phyloP scores from a whole-genome alignment of 2,888 invertebrate genomes.

The Gymnoscelis rufifasciata region DNA sequence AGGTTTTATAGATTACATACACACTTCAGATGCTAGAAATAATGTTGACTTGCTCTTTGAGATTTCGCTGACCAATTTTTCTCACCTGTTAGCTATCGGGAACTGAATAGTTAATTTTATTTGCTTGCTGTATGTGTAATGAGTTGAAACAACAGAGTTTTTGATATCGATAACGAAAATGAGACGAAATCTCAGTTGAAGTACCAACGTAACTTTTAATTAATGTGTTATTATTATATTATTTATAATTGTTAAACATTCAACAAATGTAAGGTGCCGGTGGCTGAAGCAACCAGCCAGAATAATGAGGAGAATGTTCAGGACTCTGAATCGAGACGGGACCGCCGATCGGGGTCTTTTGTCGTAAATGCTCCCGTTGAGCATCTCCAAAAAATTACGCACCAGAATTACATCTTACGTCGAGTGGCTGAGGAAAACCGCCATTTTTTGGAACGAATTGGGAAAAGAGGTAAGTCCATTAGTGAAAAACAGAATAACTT shows the following conservation, averaged over 20 bases:
- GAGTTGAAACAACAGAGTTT: no score
- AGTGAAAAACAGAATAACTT: no score
- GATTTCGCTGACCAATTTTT: no score
- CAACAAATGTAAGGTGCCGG: slow-evolving; percentile 18
- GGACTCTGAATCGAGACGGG: slow-evolving; percentile 32
- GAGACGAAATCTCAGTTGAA: no score
- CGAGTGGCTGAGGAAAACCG: slow-evolving; percentile 55
- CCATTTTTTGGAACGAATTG: slow-evolving; percentile 54
- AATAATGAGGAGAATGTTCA: slow-evolving; percentile 42
- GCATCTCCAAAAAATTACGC: slow-evolving; percentile 51
- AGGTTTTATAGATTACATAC: slow-evolving; percentile 5
- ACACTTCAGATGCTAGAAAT: no score
- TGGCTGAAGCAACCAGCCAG: not conserved
- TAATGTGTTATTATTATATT: no score
- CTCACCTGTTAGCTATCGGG: no score
- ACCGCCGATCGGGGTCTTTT: slow-evolving; percentile 54
- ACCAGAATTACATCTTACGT: slow-evolving; percentile 49
- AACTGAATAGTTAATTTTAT: no score
- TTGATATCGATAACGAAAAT: no score
- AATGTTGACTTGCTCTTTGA: no score
- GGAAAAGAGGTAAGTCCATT: slow-evolving; percentile 64
- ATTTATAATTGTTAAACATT: slow-evolving; percentile 2
- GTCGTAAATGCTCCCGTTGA: slow-evolving; percentile 64
- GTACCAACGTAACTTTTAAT: no score
- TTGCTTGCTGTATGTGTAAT: no score